These are phyloP conservation scores for Trypoxylon attenuatum DNA, from an alignment of 2,888 invertebrate genomes.

Conservation along the genomic window DNA sequence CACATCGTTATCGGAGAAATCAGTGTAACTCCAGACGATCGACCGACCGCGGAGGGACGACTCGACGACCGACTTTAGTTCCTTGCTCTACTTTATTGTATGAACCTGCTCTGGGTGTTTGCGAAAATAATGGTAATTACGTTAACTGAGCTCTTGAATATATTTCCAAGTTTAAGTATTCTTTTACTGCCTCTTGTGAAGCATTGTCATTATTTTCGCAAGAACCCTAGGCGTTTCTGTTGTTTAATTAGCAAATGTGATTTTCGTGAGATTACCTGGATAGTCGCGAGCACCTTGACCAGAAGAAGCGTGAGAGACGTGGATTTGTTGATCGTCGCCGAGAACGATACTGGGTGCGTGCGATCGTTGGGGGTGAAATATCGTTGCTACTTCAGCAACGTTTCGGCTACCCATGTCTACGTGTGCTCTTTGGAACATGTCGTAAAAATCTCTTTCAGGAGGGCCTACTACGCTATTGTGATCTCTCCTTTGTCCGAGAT, in stretches of 20 bases:
- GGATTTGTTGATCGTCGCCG: conserved; percentile 63
- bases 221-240: background rate
- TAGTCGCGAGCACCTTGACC: conserved; percentile 60
- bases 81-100: background rate
- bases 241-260: background rate
- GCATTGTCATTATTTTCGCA: conserved; percentile 1
- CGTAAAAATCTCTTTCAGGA: conserved; percentile 23
- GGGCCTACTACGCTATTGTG: background rate
- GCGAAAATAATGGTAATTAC: background rate
- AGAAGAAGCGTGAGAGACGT: conserved; percentile 57
- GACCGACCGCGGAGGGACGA: background rate
- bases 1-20: background rate
- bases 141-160: background rate
- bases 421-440: conserved; percentile 50
- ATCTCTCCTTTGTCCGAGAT: background rate
- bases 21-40: background rate
- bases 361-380: conserved; percentile 70
- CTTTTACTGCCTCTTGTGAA: too few species aligned
- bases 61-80: background rate
- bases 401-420: conserved; percentile 67
- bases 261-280: conserved; percentile 49
- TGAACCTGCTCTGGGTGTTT: background rate
- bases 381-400: conserved; percentile 68
- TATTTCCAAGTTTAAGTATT: background rate
- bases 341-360: conserved; percentile 64